These are phyloP conservation scores for Ianthella basta DNA, from an alignment of 37 sponge, comb jelly and placozoan genomes.

Conservation along the genomic window DNA sequence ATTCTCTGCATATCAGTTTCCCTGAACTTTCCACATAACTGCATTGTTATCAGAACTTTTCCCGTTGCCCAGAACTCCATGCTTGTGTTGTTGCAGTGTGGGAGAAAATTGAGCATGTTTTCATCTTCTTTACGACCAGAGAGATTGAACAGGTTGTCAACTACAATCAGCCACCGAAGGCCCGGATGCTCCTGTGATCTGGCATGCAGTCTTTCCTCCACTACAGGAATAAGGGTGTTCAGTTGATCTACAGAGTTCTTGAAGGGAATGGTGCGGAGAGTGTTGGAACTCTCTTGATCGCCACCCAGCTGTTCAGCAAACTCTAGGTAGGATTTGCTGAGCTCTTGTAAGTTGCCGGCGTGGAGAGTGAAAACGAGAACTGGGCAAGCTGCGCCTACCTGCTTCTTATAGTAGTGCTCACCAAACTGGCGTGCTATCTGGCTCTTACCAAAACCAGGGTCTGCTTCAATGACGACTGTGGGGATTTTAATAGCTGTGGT, in stretches of 20 bases:
- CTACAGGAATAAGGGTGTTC: too few species aligned
- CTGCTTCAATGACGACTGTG: background rate
- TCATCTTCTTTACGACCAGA: background rate
- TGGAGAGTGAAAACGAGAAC: background rate
- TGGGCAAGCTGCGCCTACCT: background rate
- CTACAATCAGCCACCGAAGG: constrained; percentile 6
- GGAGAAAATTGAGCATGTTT: background rate
- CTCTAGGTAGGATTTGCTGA: background rate
- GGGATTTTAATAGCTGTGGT: background rate
- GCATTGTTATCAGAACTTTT: constrained; percentile 11
- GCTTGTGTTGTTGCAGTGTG: background rate
- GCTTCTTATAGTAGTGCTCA: background rate
- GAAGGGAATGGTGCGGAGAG: too few species aligned
- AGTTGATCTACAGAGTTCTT: too few species aligned
- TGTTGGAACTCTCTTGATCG: too few species aligned
- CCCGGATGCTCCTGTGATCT: background rate
- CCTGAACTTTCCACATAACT: background rate
- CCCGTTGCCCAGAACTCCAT: background rate
- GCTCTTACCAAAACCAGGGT: constrained; percentile 18
- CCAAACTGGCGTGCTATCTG: constrained; percentile 3
- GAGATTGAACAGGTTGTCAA: constrained; percentile 14
- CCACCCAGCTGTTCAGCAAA: background rate
- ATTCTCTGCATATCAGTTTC: background rate
- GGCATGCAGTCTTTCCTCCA: too few species aligned
- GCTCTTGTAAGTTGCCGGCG: background rate